Percentiles rank a stretch among this genome's conserved stretches.
phyloP scores from a whole-genome alignment of 2,113 vertebrate genomes.

The Sus scrofa region T2T-Sscrofa CM000824.6:29030501-29031000 shows the following conservation, averaged over 20 bases:
- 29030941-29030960: neutral
- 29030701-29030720: neutral
- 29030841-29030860: neutral
- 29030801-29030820: neutral
- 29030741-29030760: neutral
- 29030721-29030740: neutral
- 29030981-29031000: neutral
- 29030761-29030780: neutral
- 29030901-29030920: neutral
- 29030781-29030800: neutral
- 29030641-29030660: neutral
- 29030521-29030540: neutral
- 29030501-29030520: neutral
- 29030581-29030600: neutral
- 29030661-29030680: neutral
- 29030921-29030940: neutral
- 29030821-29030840: neutral
- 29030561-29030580: neutral
- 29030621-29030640: neutral
- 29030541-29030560: neutral
- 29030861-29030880: neutral
- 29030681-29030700: neutral
- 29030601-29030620: neutral
- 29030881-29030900: neutral
- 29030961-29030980: neutral